Base-by-base conservation (phyloP, 1,140 invertebrate species). In the Pogonognathellus flavescens region DNA sequence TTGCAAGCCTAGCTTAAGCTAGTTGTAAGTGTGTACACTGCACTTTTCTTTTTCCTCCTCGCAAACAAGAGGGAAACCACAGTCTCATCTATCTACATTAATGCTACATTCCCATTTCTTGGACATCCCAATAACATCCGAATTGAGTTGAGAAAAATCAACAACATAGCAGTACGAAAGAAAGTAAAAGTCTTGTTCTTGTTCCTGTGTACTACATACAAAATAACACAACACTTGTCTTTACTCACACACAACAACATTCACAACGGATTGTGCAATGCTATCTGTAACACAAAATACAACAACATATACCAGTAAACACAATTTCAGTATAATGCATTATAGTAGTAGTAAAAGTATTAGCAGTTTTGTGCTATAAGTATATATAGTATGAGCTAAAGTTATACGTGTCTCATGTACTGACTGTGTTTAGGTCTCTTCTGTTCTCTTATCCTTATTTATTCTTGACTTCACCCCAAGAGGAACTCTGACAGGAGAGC, bases 61-160 rank as follows among this genome's bases (percentile, higher is more conserved):
- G 62, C 25, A 76, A 76, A 76, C 25, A 76, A 76, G 70, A 41
- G 62, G 41, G 41, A 76, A 50, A 31, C 16, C 22, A 49, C 70
- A 76, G 70, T 76, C 70, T 76, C 70, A 76, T 76, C 70, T 76
- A 76, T 76, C 70, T 76, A 76, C 70, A 76, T 76, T 76, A 76
- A 76, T 76, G 70, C 70, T 76, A 41, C 70, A 76, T 76, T 76
- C 70, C 70, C 41, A 76, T 76, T 76, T 76, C 70, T 76, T 76
- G 70, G 70, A 76, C 70, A 76, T 76, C 70, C 70, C 70, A 76
- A 76, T 76, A 76, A 76, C 70, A 76, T 76, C 31, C 70, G 70
- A 76, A 76, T 76, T 76, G 70, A 76, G 70, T 50, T 76, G 70
- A 50, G 31, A 41, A 18, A 31, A 76, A 18, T 9, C 10, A 76